Evolutionary conservation across 2,888 invertebrate species (phyloP).

Genomic region (Junonia oenone): DNA sequence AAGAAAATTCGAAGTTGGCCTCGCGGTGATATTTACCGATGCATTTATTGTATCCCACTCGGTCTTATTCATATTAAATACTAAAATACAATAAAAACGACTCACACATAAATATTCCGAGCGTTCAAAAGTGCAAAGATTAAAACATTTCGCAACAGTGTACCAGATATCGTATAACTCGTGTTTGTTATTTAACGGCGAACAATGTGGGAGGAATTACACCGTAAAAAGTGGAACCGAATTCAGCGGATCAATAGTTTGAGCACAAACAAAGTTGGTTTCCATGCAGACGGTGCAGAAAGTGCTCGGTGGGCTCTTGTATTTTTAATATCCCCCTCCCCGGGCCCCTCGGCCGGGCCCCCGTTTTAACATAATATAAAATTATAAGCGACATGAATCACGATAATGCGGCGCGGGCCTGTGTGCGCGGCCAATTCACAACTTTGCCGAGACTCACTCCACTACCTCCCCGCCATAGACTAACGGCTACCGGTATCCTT

Average conservation of each 20-base stretch:
- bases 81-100: constrained; percentile 2
- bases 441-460: constrained; percentile 53
- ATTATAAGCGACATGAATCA: constrained; percentile 79
- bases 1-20: neutral
- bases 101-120: constrained; percentile 1
- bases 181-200: constrained; percentile 12
- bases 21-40: neutral
- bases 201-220: constrained; percentile 24
- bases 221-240: constrained; percentile 34
- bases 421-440: constrained; percentile 75
- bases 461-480: constrained; percentile 35
- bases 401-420: constrained; percentile 70
- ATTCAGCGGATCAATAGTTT: constrained; percentile 63
- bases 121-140: neutral
- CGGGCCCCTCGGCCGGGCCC: constrained; percentile 42
- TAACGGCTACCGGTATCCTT: constrained; percentile 5
- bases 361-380: constrained; percentile 78
- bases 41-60: neutral
- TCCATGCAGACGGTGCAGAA: constrained; percentile 65
- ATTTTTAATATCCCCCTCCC: constrained; percentile 72
- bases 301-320: constrained; percentile 60
- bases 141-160: neutral
- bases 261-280: constrained; percentile 68
- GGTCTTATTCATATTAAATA: constrained; percentile 1
- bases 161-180: constrained; percentile 1